Evolutionary conservation across 2,113 vertebrate genomes (phyloP).

Genomic region (Elgaria multicarinata): DNA sequence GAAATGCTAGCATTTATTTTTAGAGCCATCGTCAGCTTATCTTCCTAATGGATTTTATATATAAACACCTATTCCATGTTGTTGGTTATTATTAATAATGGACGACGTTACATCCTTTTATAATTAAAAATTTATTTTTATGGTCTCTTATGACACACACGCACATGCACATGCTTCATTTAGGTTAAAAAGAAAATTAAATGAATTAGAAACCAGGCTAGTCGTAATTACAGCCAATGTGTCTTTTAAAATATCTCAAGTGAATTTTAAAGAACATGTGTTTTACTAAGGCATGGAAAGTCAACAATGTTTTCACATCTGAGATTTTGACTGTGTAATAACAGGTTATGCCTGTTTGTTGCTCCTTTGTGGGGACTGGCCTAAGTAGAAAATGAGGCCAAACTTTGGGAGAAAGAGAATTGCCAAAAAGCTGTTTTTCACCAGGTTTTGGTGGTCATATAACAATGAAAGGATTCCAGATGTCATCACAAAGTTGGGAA

Average conservation of each 20-base stretch:
- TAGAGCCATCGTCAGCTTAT: slow-evolving; percentile 69
- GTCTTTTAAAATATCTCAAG: slow-evolving; percentile 73
- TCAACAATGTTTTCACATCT: slow-evolving; percentile 53
- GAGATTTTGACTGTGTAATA: slow-evolving; percentile 63
- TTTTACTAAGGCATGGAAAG: slow-evolving; percentile 63
- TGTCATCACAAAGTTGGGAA: slow-evolving; percentile 40
- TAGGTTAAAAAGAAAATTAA: slow-evolving; percentile 78
- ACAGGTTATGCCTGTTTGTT: slow-evolving; percentile 66
- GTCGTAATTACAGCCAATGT: slow-evolving; percentile 78
- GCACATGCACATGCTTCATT: slow-evolving; percentile 61
- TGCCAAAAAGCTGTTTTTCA: not conserved
- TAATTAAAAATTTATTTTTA: slow-evolving; percentile 86
- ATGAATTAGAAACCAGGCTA: slow-evolving; percentile 78
- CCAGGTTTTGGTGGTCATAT: not conserved
- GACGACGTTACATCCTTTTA: slow-evolving; percentile 75
- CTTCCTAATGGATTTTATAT: slow-evolving; percentile 76
- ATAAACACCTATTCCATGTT: slow-evolving; percentile 77
- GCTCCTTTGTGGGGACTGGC: slow-evolving; percentile 67
- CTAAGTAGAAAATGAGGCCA: slow-evolving; percentile 65
- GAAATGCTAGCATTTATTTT: slow-evolving; percentile 46
- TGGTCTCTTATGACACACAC: slow-evolving; percentile 77
- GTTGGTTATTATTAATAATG: slow-evolving; percentile 84
- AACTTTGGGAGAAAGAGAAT: slow-evolving; percentile 63
- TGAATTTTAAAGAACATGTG: slow-evolving; percentile 72
- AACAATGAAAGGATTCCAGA: slow-evolving; percentile 53